phyloP scores from a whole-genome alignment of 2,888 invertebrate genomes.

The Tribolium freemani region DNA sequence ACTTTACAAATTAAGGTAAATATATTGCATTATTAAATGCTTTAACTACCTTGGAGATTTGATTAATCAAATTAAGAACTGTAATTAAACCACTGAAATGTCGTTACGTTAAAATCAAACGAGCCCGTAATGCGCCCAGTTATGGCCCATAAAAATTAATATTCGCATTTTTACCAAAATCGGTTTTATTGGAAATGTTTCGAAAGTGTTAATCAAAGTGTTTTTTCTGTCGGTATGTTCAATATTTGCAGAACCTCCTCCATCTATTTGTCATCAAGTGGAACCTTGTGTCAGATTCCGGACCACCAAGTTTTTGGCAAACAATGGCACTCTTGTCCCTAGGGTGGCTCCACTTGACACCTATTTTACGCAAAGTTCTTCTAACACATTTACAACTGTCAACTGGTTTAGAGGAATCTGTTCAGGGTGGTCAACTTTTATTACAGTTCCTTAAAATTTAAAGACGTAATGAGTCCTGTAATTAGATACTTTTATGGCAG shows the following conservation, averaged over 20 bases:
- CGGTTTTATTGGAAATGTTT: neutral
- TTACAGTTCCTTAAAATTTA: constrained; percentile 9
- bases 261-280: constrained; percentile 15
- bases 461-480: constrained; percentile 24
- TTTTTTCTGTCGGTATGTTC: constrained; percentile 5
- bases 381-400: constrained; percentile 32
- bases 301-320: constrained; percentile 18
- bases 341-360: neutral
- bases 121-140: constrained; percentile 5
- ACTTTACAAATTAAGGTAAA: constrained; percentile 31
- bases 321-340: neutral
- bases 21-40: constrained; percentile 31
- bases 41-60: constrained; percentile 24
- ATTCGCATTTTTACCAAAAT: neutral
- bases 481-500: constrained; percentile 26
- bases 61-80: constrained; percentile 29
- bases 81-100: constrained; percentile 28
- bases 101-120: constrained; percentile 17
- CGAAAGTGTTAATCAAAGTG: constrained; percentile 27
- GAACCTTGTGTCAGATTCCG: constrained; percentile 10
- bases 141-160: constrained; percentile 14
- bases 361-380: neutral
- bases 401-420: constrained; percentile 26
- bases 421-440: constrained; percentile 32
- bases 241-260: constrained; percentile 37